A percentile compares a stretch with the other conserved stretches of the same genome.
These are phyloP conservation scores for Corythoichthys intestinalis DNA, from an alignment of 2,113 vertebrate genomes.

Conservation along the genomic window DNA sequence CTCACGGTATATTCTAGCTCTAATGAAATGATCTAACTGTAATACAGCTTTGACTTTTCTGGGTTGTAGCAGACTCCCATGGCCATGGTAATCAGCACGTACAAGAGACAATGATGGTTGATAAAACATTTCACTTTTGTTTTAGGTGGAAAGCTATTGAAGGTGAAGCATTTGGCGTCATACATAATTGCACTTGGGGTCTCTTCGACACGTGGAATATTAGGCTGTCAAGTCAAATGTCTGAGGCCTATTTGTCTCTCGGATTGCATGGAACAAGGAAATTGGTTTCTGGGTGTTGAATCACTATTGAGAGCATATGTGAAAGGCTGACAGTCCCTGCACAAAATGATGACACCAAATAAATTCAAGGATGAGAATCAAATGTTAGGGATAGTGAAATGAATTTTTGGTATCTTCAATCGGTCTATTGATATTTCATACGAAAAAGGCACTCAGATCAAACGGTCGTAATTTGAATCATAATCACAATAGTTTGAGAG, in stretches of 20 bases:
- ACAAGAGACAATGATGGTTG: background rate
- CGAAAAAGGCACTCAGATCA: background rate
- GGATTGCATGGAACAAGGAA: slow-evolving; percentile 2
- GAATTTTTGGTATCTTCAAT: background rate
- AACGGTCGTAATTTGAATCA: background rate
- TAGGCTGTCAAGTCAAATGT: slow-evolving; percentile 8
- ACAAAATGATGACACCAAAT: slow-evolving; percentile 1
- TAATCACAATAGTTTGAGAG: too few species aligned
- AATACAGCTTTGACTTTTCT: background rate
- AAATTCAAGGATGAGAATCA: background rate
- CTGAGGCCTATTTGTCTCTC: slow-evolving; percentile 2
- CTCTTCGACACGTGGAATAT: background rate
- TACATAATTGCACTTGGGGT: background rate
- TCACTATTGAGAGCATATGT: background rate
- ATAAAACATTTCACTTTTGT: slow-evolving; percentile 5
- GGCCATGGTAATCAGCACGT: background rate
- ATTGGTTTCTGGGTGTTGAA: slow-evolving; percentile 4
- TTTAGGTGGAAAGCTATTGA: background rate
- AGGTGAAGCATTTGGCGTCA: background rate
- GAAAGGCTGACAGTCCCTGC: background rate
- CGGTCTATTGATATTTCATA: background rate
- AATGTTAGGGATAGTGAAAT: background rate
- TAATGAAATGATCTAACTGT: background rate
- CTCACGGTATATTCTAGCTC: background rate
- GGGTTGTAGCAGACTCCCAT: background rate